Conservation (phyloP, 1,140 invertebrate genomes). For the Frieseomelitta varia region DNA sequence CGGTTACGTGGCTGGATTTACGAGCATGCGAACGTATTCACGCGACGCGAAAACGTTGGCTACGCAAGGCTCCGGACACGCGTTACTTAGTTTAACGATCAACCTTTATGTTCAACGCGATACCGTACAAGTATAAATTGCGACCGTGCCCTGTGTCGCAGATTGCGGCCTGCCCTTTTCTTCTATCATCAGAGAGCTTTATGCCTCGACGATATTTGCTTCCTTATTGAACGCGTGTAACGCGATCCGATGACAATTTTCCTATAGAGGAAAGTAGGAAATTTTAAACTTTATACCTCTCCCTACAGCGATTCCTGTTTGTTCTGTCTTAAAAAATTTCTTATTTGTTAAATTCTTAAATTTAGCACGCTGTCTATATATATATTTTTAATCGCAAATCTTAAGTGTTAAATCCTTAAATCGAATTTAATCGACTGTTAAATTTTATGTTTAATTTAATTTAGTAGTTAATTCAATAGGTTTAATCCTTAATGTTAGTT, state of each 20-base stretch:
- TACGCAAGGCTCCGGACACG: conserved; percentile 8
- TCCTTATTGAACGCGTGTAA: not conserved
- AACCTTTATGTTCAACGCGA: conserved; percentile 40
- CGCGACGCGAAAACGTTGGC: conserved; percentile 39
- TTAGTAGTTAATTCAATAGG: too few species aligned
- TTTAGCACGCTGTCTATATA: too few species aligned
- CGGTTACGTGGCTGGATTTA: conserved; percentile 42
- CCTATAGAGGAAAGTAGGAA: not conserved
- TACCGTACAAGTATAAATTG: conserved; percentile 27
- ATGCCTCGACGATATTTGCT: not conserved
- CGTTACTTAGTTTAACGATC: conserved; percentile 36
- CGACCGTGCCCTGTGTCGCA: conserved; percentile 5
- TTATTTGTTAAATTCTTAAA: too few species aligned
- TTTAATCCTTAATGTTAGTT: too few species aligned
- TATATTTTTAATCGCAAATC: too few species aligned
- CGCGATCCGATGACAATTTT: not conserved
- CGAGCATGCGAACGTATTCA: conserved; percentile 45
- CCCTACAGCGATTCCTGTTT: not conserved
- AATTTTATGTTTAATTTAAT: too few species aligned
- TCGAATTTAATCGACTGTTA: too few species aligned
- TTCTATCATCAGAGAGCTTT: not conserved
- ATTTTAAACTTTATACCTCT: not conserved
- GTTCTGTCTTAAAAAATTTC: too few species aligned
- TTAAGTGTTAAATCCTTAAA: too few species aligned
- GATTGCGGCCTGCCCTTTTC: not conserved